Base-by-base conservation (phyloP, 2,113 vertebrate genomes). In the Thryonomys swinderianus region DNA sequence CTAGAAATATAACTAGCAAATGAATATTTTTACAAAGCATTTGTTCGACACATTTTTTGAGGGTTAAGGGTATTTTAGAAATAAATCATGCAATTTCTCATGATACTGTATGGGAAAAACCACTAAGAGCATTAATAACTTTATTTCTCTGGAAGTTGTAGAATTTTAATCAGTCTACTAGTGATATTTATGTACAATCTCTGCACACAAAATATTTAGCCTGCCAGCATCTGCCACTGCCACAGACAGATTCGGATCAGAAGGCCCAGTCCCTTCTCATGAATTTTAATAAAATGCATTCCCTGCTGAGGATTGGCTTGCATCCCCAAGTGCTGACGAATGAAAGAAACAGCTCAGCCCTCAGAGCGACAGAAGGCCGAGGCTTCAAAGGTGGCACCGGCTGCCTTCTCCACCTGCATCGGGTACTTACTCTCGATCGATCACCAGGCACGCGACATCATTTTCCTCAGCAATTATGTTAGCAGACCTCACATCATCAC, bases 401-500 rank as follows among this genome's bases (percentile, higher is more conserved):
- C n/a, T 57, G 93, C 30, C 84, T 82, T 37, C 66, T 27, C 64
- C 1, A 48, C 66, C 55, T 45, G 34, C 0, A 42, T 5, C 34
- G 25, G 30, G 1, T 95, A 99, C 99, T 99, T 97, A 99, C 99
- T 99, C 99, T 99, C 99, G 98, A 74, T 99, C 99, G 97, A 99
- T 99, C 57, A 99, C 99, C 17, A 99, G 98, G 97, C 99, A 99
- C 2, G 99, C 99, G 5, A 99, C 99, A 53, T 98, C 98, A 90
- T 99, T 98, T 96, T 99, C 99, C 61, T 98, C 99, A 40, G 99
- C 99, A 96, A 99, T 98, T 42, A 99, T 99, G 45, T 99, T 99
- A 89, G 99, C 99, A 30, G 99, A 99, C 55, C 99, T 99, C 83
- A 99, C 99, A 37, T 99, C 99, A 83, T 99, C 99, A 97, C 99